A percentile compares a stretch with the other conserved stretches of the same genome.
Evolutionary conservation across 37 sponge, comb jelly and placozoan genomes (phyloP).

Genomic region (Spongilla lacustris): DNA sequence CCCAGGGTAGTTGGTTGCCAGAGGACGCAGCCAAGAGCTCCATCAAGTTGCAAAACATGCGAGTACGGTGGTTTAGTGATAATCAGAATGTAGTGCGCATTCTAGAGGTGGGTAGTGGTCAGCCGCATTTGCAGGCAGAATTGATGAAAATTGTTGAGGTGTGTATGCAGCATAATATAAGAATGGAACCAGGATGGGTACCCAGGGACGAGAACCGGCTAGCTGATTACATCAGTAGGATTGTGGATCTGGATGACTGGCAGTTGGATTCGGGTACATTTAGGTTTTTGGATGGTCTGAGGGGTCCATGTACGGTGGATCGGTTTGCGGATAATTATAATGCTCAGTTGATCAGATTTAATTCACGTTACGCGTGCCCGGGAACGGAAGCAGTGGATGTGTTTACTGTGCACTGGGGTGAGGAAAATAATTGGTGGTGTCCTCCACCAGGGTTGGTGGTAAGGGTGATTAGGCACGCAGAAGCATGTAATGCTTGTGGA

Average conservation of each 20-base stretch:
- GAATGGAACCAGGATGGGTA: too few species aligned
- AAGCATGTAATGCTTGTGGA: constrained; percentile 9
- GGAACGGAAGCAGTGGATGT: constrained; percentile 45
- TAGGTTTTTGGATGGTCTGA: background rate
- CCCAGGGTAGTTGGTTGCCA: constrained; percentile 23
- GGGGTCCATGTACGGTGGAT: constrained; percentile 54
- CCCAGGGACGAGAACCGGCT: constrained; percentile 17
- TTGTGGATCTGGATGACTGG: constrained; percentile 39
- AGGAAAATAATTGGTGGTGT: constrained; percentile 39
- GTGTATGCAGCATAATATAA: too few species aligned
- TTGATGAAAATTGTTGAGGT: too few species aligned
- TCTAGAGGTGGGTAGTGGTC: too few species aligned
- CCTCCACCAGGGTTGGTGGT: constrained; percentile 31
- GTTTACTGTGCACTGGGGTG: constrained; percentile 39
- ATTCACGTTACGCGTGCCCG: constrained; percentile 11
- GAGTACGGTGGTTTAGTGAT: too few species aligned
- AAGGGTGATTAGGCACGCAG: constrained; percentile 30
- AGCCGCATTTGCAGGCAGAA: too few species aligned
- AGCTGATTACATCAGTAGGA: constrained; percentile 26
- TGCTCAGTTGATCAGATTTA: background rate
- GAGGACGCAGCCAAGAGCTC: too few species aligned
- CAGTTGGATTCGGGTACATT: constrained; percentile 5
- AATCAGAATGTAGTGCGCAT: constrained; percentile 37
- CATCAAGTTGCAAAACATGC: too few species aligned
- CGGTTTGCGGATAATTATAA: constrained; percentile 21